Base-by-base conservation (phyloP, 2,797 vertebrate species). In the Alosa sapidissima region DNA sequence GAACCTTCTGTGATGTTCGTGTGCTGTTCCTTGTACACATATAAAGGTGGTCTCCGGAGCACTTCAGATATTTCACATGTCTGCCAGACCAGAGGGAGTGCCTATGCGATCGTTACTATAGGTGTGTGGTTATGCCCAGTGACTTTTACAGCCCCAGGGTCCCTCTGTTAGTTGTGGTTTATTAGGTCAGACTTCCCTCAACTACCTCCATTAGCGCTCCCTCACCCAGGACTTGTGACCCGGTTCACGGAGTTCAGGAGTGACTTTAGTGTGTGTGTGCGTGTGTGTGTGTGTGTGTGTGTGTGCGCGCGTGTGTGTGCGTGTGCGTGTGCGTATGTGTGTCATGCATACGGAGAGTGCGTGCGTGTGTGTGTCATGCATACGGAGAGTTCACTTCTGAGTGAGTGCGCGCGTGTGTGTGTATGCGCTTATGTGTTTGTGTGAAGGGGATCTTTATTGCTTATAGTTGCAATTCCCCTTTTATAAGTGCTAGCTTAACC, bases 401-500 rank as follows among this genome's bases (percentile, higher is more conserved):
- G 28, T 65, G 62, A 3, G 60, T 62, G 60, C 24, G 60, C 24
- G 60, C n/a, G 9, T 41, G 65, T 14, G 65, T 36, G 1, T 36
- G 65, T 72, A 28, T 16, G 24, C 13, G 65, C 33, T 14, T 41
- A 10, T 78, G 72, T 72, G 33, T 72, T 24, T 72, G 65, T 41
- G 33, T 8, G 36, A 78, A 16, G 36, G 41, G 72, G 41, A 47
- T 78, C 72, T 78, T 78, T 78, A 78, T 78, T 36, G 72, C 72
- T 78, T 21, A 8, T 78, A 45, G 72, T 47, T 47, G 58, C 62
- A 62, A 62, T 62, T 62, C 58, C 72, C 36, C 41, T 21, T 41
- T 78, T 45, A 24, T 62, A 62, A 78, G 72, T 78, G 72, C 24
- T 5, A 78, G 72, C 19, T 78, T 47, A 78, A 78, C 72, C 72